These are phyloP conservation scores for Urocitellus parryii DNA, from an alignment of 2,113 vertebrate species.

Conservation along the genomic window DNA sequence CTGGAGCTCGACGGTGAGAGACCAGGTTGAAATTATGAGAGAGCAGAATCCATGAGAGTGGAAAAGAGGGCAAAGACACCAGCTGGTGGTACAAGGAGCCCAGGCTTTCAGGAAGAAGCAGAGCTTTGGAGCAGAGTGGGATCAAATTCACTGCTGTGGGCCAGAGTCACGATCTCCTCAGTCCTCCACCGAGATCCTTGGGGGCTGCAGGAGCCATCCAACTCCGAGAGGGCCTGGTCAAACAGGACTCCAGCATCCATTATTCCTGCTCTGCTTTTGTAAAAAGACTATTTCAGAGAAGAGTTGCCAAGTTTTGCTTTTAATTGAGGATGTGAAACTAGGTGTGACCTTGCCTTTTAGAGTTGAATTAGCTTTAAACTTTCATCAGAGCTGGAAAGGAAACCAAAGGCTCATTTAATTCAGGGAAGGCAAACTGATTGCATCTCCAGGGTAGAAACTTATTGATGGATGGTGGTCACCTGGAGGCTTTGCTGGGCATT, in stretches of 20 bases:
- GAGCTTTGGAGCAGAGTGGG: background rate
- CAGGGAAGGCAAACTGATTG: background rate
- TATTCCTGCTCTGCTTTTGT: background rate
- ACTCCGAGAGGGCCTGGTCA: background rate
- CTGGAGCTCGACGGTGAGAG: accelerated
- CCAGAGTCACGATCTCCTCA: background rate
- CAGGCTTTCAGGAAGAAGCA: background rate
- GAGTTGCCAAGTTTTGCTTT: background rate
- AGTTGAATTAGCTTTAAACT: background rate
- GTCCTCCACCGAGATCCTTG: background rate
- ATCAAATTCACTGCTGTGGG: background rate
- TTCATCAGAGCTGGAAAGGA: background rate
- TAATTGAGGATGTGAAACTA: background rate
- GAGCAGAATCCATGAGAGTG: background rate
- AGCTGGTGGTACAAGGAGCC: background rate
- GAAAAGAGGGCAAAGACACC: background rate
- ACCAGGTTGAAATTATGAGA: background rate
- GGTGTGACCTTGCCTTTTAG: background rate
- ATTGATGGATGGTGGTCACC: background rate
- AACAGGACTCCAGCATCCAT: background rate
- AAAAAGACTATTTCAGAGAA: background rate
- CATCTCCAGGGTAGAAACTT: background rate
- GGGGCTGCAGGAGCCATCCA: background rate
- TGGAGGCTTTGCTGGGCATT: background rate
- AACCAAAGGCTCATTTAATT: background rate